phyloP scores from a whole-genome alignment of 2,797 vertebrate species.

The Ptychadena robeensis region DNA sequence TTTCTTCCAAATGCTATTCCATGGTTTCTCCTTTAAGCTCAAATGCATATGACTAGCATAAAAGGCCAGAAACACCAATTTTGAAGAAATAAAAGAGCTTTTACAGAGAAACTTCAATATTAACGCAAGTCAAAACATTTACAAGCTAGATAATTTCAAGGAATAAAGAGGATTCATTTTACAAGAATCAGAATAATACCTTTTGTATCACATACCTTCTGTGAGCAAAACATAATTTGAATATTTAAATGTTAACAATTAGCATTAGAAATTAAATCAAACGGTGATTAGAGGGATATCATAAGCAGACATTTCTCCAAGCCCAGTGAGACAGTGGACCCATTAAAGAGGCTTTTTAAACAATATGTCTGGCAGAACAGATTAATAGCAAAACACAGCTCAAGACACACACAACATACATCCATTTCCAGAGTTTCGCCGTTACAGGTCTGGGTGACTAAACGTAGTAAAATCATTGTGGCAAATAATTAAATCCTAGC shows the following conservation, averaged over 20 bases:
- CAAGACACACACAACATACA: slow-evolving; percentile 30
- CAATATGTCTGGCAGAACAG: slow-evolving; percentile 37
- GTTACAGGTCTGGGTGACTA: slow-evolving; percentile 41
- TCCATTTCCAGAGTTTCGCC: slow-evolving; percentile 33
- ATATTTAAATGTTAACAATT: slow-evolving; percentile 33
- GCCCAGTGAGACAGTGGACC: slow-evolving; percentile 13
- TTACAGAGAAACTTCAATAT: slow-evolving; percentile 9
- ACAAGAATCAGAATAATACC: slow-evolving; percentile 46
- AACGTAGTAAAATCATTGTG: slow-evolving; percentile 50
- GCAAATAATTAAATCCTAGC: slow-evolving; percentile 56
- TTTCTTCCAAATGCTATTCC: not conserved
- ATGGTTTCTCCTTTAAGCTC: not conserved
- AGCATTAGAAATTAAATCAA: slow-evolving; percentile 20
- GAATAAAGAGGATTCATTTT: not conserved
- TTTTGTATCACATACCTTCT: slow-evolving; percentile 3
- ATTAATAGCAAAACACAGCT: slow-evolving; percentile 29
- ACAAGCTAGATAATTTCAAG: not conserved
- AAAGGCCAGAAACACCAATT: slow-evolving; percentile 7
- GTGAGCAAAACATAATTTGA: slow-evolving; percentile 18
- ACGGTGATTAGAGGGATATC: slow-evolving; percentile 1
- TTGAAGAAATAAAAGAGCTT: slow-evolving; percentile 19
- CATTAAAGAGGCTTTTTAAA: slow-evolving; percentile 43
- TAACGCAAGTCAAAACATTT: slow-evolving; percentile 25
- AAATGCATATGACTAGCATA: not conserved
- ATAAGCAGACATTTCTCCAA: not conserved